These are phyloP conservation scores for Thermophis baileyi DNA, from an alignment of 2,113 vertebrate genomes.

Conservation along the genomic window DNA sequence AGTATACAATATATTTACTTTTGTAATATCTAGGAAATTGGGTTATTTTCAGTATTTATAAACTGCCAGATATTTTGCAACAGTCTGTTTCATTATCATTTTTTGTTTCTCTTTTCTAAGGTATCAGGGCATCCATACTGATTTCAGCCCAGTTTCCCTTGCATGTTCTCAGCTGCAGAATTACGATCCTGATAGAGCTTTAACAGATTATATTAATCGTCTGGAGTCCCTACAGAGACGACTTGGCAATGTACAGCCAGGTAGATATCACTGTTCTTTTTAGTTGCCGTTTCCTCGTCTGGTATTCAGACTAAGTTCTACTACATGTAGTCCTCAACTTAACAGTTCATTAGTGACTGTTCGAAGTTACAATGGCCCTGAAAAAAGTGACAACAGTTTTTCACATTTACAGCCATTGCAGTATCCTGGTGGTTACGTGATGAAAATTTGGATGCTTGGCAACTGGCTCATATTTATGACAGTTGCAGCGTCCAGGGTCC, in stretches of 20 bases:
- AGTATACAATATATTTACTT: not conserved
- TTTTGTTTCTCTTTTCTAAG: slow-evolving; percentile 57
- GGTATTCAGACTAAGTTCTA: not conserved
- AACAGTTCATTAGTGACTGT: not conserved
- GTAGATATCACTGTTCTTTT: slow-evolving; percentile 57
- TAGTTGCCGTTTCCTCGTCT: too few species aligned
- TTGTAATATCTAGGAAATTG: not conserved
- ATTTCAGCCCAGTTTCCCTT: slow-evolving; percentile 72
- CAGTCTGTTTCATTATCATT: not conserved
- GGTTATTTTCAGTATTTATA: not conserved
- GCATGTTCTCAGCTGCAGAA: slow-evolving; percentile 89
- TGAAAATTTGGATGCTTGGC: not conserved
- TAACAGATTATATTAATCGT: slow-evolving; percentile 91
- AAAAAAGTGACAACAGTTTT: not conserved
- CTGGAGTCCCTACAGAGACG: slow-evolving; percentile 91
- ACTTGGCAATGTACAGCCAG: slow-evolving; percentile 88
- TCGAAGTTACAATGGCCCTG: not conserved
- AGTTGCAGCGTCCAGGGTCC: not conserved
- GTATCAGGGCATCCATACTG: slow-evolving; percentile 64
- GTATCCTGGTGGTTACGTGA: not conserved
- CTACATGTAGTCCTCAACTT: too few species aligned
- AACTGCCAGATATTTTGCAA: not conserved
- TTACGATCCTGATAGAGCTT: slow-evolving; percentile 92
- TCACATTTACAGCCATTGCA: not conserved
- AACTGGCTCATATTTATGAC: not conserved